Percentiles rank a stretch among this genome's conserved stretches.
phyloP scores from a whole-genome alignment of 2,888 invertebrate species.

The Quadroppia sp. region DNA sequence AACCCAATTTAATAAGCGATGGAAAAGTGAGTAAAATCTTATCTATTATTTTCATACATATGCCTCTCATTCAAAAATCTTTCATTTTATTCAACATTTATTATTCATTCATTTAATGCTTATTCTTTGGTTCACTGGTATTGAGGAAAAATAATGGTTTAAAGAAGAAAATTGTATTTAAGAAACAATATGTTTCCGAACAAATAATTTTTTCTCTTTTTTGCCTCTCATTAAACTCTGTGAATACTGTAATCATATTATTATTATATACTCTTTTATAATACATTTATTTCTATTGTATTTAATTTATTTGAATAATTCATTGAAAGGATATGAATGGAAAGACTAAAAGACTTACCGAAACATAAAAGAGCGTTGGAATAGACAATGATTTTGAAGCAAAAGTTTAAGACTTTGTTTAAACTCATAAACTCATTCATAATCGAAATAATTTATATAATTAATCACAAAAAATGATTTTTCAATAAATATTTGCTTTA shows the following conservation, averaged over 20 bases:
- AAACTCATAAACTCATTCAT: constrained; percentile 3
- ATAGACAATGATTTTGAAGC: constrained; percentile 4
- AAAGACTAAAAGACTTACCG: constrained; percentile 16
- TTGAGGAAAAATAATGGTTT: background rate
- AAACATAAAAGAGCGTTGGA: background rate
- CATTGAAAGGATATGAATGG: background rate
- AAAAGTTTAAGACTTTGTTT: background rate
- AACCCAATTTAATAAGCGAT: constrained; percentile 22
- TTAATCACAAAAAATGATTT: background rate
- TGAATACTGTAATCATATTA: background rate
- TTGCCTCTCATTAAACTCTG: constrained; percentile 27
- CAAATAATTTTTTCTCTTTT: background rate
- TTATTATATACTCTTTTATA: background rate
- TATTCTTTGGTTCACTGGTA: constrained; percentile 10
- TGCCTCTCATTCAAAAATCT: background rate
- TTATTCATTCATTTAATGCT: constrained; percentile 12
- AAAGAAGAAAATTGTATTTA: constrained; percentile 7
- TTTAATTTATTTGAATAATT: constrained; percentile 25
- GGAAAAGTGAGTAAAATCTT: background rate
- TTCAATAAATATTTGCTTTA: background rate
- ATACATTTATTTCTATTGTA: constrained; percentile 12
- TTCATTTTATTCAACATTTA: constrained; percentile 19
- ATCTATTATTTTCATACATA: constrained; percentile 29
- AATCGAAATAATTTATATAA: background rate
- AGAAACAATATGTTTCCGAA: constrained; percentile 25